A percentile compares a stretch with the other conserved stretches of the same genome.
These are phyloP conservation scores for Mimachlamys varia DNA, from an alignment of 2,888 invertebrate species.

Conservation along the genomic window DNA sequence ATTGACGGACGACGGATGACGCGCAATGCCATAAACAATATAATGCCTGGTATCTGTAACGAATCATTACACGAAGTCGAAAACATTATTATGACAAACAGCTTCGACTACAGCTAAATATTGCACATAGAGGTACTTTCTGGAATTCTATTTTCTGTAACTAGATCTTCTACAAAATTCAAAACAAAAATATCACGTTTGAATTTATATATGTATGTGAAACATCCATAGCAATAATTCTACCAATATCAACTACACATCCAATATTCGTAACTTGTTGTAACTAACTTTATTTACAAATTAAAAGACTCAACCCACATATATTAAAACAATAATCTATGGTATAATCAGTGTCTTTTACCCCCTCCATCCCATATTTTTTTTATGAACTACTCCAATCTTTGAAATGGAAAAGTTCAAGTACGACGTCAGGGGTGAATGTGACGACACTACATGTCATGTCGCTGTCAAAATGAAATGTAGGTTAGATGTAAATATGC, in stretches of 20 bases:
- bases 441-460: no score
- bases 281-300: neutral
- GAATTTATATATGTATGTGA: neutral
- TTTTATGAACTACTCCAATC: no score
- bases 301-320: neutral
- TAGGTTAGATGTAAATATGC: no score
- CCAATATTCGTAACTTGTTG: neutral
- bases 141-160: neutral
- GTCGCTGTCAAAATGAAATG: no score
- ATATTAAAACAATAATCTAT: no score
- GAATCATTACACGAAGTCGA: neutral
- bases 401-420: no score
- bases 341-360: no score
- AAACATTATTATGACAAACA: neutral
- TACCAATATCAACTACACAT: neutral
- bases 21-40: no score
- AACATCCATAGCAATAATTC: neutral
- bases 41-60: no score
- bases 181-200: neutral
- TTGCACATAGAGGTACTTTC: neutral
- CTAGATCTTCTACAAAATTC: neutral
- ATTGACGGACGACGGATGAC: no score
- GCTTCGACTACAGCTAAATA: neutral
- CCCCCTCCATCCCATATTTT: no score
- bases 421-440: no score